Evolutionary conservation across 2,797 vertebrate genomes (phyloP).

Genomic region (Ptychobarbus kaznakovi): DNA sequence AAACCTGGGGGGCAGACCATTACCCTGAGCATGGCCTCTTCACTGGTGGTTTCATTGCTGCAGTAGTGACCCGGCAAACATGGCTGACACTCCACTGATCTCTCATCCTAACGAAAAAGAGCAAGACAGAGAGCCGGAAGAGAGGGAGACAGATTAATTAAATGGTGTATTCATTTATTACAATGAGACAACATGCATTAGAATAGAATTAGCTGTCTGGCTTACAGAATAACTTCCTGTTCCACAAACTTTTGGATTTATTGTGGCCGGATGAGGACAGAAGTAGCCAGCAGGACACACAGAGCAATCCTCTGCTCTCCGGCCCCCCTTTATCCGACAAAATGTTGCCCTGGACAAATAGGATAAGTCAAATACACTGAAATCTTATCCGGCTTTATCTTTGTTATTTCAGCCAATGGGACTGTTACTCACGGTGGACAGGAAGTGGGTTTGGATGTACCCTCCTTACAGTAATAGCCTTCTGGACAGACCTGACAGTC

Average conservation of each 20-base stretch:
- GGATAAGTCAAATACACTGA: background rate
- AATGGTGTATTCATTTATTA: background rate
- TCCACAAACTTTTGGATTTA: slow-evolving; percentile 80
- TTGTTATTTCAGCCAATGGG: background rate
- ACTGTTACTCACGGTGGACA: slow-evolving; percentile 83
- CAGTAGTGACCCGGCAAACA: slow-evolving; percentile 89
- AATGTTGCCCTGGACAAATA: slow-evolving; percentile 81
- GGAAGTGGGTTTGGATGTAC: slow-evolving; percentile 84
- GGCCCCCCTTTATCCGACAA: slow-evolving; percentile 74
- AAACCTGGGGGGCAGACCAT: slow-evolving; percentile 88
- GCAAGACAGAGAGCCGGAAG: background rate
- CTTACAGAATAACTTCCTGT: slow-evolving; percentile 91
- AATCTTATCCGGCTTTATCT: background rate
- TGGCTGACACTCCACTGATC: slow-evolving; percentile 79
- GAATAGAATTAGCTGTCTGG: background rate
- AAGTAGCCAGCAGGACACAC: slow-evolving; percentile 85
- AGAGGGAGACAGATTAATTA: background rate
- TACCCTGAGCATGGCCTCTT: slow-evolving; percentile 83
- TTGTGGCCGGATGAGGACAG: slow-evolving; percentile 84
- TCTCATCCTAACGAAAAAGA: slow-evolving; percentile 77
- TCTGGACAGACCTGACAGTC: slow-evolving; percentile 84
- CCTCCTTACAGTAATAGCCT: slow-evolving; percentile 84
- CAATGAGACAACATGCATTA: background rate
- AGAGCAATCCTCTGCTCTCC: slow-evolving; percentile 78
- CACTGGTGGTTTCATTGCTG: slow-evolving; percentile 84